Evolutionary conservation across 23 tunicate species (phyloP), one percentile per base, ranked within the genome.

Genomic region (Clavelina lepadiformis): DNA sequence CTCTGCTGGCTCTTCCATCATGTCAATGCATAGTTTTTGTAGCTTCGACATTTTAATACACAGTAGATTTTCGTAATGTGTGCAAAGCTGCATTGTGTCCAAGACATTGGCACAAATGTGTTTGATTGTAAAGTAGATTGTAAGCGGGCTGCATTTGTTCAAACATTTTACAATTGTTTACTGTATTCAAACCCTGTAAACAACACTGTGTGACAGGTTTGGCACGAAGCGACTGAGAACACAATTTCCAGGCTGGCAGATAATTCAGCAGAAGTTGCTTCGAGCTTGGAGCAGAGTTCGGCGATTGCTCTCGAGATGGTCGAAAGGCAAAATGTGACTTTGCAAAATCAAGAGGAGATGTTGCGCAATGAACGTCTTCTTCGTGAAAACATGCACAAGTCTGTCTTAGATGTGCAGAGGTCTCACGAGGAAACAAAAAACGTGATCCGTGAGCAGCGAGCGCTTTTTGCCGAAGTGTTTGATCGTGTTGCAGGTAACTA

Each of bases 141-240:
- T n/a, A n/a, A n/a, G n/a, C n/a, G n/a, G n/a, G n/a, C n/a, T n/a
- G n/a, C n/a, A n/a, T n/a, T n/a, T n/a, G n/a, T n/a, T n/a, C n/a
- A n/a, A n/a, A n/a, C n/a, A n/a, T n/a, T n/a, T n/a, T n/a, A n/a
- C n/a, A n/a, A n/a, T n/a, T n/a, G n/a, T n/a, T n/a, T n/a, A n/a
- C n/a, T n/a, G n/a, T n/a, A n/a, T n/a, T n/a, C n/a, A n/a, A n/a
- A n/a, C n/a, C n/a, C n/a, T n/a, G n/a, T n/a, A n/a, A n/a, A n/a
- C n/a, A n/a, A n/a, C n/a, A n/a, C n/a, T n/a, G n/a, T n/a, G n/a
- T n/a, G n/a, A n/a, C 27, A 82, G 89, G 76, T 85, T 5, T 89
- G 97, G 97, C 88, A 81, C 41, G 97, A 89, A 75, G 75, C 83
- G n/a, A 89, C 97, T 1, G 89, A 89, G 69, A 58, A 65, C 27